A percentile compares a stretch with the other conserved stretches of the same genome.
These are phyloP conservation scores for Grammomys surdaster DNA, from an alignment of 2,113 vertebrate genomes.

Conservation along the genomic window DNA sequence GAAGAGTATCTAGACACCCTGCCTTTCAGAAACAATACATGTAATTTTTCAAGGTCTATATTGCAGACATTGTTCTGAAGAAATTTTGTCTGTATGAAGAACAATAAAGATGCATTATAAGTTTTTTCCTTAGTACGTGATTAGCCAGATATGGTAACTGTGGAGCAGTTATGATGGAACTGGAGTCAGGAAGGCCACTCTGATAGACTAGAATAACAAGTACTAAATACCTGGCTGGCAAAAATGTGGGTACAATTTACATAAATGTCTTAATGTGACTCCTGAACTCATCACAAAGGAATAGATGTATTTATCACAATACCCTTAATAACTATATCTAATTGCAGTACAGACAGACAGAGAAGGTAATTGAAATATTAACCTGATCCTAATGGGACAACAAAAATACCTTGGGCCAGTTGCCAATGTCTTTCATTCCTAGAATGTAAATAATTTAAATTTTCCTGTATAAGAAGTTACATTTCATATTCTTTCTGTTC, in stretches of 20 bases:
- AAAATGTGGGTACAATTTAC: neutral
- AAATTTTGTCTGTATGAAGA: neutral
- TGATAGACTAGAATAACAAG: neutral
- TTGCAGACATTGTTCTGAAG: accelerated
- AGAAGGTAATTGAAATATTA: neutral
- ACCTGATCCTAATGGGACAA: neutral
- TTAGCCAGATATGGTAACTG: neutral
- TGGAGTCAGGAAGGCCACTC: neutral
- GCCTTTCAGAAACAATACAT: neutral
- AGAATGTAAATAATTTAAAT: neutral
- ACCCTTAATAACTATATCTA: neutral
- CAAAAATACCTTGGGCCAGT: neutral
- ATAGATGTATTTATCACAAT: neutral
- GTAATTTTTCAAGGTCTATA: neutral
- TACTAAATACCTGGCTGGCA: neutral
- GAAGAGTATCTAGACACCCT: neutral
- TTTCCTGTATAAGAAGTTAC: neutral
- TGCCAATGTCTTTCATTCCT: neutral
- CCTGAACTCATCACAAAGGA: neutral
- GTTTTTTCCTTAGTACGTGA: neutral
- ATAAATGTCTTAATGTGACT: neutral
- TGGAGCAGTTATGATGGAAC: accelerated
- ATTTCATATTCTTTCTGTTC: neutral
- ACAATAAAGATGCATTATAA: neutral
- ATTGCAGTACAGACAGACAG: neutral